Evolutionary conservation across 2,888 invertebrate species (phyloP).

Genomic region (Beris morrisii): DNA sequence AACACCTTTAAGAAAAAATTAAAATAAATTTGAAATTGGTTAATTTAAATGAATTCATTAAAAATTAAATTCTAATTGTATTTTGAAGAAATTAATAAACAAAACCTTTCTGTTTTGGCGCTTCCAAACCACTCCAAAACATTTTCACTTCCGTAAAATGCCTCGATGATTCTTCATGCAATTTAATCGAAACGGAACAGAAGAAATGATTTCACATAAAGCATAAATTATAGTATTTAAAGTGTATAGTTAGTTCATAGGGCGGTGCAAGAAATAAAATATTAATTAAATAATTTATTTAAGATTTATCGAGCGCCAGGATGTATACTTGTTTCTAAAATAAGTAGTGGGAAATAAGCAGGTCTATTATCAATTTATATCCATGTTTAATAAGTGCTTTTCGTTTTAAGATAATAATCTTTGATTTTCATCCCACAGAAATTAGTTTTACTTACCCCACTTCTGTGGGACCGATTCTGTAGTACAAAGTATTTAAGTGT

Average conservation of each 20-base stretch:
- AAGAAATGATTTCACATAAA: conserved; percentile 3
- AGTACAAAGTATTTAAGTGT: no score
- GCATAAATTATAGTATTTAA: not conserved
- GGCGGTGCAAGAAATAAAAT: no score
- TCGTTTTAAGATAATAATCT: no score
- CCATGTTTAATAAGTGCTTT: no score
- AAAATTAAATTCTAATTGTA: conserved; percentile 2
- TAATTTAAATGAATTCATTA: not conserved
- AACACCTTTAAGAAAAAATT: conserved; percentile 17
- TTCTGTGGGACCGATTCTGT: no score
- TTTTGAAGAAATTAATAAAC: conserved; percentile 4
- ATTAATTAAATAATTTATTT: no score
- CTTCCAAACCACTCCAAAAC: conserved; percentile 31
- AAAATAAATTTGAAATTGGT: not conserved
- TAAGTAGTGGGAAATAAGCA: no score
- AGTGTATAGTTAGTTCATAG: not conserved
- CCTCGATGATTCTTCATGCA: conserved; percentile 28
- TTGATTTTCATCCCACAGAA: no score
- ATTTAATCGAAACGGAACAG: not conserved
- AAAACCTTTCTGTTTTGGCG: conserved; percentile 15
- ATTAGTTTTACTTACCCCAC: no score
- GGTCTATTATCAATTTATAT: no score
- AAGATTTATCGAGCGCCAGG: no score
- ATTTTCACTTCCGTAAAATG: conserved; percentile 32
- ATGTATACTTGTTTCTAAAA: no score